phyloP scores from a whole-genome alignment of 2,113 vertebrate genomes.

The Rhabdornis inornatus region DNA sequence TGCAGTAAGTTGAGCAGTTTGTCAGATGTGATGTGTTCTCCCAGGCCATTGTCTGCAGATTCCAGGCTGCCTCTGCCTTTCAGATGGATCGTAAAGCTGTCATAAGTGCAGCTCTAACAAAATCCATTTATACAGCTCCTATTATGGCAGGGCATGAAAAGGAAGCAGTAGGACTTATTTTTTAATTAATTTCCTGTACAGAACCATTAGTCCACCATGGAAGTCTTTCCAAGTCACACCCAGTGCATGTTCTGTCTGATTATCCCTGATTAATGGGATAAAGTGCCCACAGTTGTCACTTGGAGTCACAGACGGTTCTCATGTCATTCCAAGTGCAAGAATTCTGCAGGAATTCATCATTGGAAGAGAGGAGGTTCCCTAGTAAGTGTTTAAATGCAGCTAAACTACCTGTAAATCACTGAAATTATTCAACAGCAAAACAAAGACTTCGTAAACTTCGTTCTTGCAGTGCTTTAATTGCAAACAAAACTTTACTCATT shows the following conservation, averaged over 20 bases:
- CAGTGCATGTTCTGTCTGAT: not conserved
- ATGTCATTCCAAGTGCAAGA: not conserved
- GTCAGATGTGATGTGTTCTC: not conserved
- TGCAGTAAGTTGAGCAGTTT: not conserved
- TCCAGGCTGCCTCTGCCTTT: not conserved
- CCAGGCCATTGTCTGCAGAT: slow-evolving; percentile 13
- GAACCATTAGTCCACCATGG: not conserved
- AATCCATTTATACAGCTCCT: not conserved
- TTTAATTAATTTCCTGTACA: not conserved
- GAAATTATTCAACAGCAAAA: not conserved
- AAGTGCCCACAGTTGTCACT: not conserved
- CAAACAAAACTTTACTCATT: not conserved
- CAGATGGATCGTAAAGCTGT: slow-evolving; percentile 4
- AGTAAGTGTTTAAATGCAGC: not conserved
- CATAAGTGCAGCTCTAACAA: not conserved
- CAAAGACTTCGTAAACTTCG: not conserved
- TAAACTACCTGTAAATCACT: not conserved
- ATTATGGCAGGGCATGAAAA: not conserved
- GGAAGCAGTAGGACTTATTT: not conserved
- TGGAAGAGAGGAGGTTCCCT: not conserved
- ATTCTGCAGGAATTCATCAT: not conserved
- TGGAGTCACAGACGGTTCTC: not conserved
- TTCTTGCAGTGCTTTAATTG: not conserved
- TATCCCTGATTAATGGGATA: not conserved
- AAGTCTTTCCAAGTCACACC: not conserved